Evolutionary conservation across 2,888 invertebrate genomes (phyloP), one percentile per base, ranked within the genome.

Genomic region (Lapara coniferarum): DNA sequence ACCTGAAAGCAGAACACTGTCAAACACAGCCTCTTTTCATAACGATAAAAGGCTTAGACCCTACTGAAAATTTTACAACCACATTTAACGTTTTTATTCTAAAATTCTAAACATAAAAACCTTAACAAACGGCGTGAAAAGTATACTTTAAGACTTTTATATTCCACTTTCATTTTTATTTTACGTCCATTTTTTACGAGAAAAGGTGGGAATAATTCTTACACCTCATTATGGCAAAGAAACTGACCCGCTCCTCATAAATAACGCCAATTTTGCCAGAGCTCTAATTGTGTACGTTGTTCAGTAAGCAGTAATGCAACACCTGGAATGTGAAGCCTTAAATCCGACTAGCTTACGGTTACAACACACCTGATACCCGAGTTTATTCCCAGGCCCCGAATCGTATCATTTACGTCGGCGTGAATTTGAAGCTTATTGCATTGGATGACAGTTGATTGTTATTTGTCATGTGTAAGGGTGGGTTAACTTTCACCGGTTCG

Each of bases 281-380:
- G 73, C 72, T 76, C 74, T 77, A 78, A 79, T 80, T 77, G 78
- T 81, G 73, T 70, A 72, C 74, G 76, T 76, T 71, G 77, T 78
- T 72, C 74, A n/a, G n/a, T 74, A 77, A 75, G 78, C 73, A 73
- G 80, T 75, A 80, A 81, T 78, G 78, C 77, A 81, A 83, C 86
- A 85, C 82, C 83, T 84, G 78, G 76, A 81, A 82, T 78, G 77
- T 70, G 82, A 82, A 81, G 80, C 81, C 78, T 80, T 83, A 85
- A 83, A 85, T 85, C 81, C 81, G 69, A 75, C 77, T 72, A 82
- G 81, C 83, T 84, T 81, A 83, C 76, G 78, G 80, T 78, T 76
- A 74, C 73, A 78, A 78, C 77, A 73, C 85, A 84, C 79, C 81
- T 81, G 83, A 81, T 83, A 81, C 81, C 69, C 46, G 67, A 80